phyloP scores from a whole-genome alignment of 30 jellyfish, hydroid and myxozoan genomes.

The Phacellophora camtschatica region DNA sequence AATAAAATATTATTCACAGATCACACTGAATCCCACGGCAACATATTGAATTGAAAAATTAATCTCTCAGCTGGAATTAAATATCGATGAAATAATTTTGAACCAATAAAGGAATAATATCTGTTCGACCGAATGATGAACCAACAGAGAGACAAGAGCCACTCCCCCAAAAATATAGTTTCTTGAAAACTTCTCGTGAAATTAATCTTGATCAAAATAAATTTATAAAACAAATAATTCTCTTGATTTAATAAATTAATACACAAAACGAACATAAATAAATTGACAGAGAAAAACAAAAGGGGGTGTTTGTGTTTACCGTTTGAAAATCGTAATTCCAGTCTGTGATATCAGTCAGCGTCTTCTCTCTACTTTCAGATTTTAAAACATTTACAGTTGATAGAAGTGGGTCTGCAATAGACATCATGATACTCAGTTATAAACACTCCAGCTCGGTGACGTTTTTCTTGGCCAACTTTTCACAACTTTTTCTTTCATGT shows the following conservation, averaged over 20 bases:
- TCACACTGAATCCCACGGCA: too few relatives aligned
- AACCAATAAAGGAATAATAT: too few relatives aligned
- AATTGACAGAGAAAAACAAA: neutral
- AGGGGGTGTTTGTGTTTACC: slow-evolving; percentile 74
- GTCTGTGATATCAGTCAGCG: slow-evolving; percentile 75
- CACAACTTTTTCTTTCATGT: neutral
- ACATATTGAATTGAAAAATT: too few relatives aligned
- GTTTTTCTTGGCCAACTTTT: neutral
- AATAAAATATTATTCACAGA: too few relatives aligned
- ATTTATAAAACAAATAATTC: neutral
- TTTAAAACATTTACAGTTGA: slow-evolving; percentile 65
- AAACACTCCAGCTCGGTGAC: slow-evolving; percentile 24
- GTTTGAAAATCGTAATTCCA: slow-evolving; percentile 93
- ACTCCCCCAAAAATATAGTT: neutral
- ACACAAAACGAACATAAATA: neutral
- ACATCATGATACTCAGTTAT: slow-evolving; percentile 59
- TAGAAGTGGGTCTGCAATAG: slow-evolving; percentile 81
- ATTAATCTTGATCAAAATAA: too few relatives aligned
- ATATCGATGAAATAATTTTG: too few relatives aligned
- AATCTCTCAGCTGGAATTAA: too few relatives aligned
- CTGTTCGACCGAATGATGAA: too few relatives aligned
- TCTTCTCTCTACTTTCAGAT: slow-evolving; percentile 57
- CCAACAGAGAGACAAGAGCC: neutral
- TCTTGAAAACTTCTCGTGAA: too few relatives aligned
- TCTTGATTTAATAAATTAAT: neutral